Evolutionary conservation across 2,888 invertebrate species (phyloP).

Genomic region (Drosophila conformis): DNA sequence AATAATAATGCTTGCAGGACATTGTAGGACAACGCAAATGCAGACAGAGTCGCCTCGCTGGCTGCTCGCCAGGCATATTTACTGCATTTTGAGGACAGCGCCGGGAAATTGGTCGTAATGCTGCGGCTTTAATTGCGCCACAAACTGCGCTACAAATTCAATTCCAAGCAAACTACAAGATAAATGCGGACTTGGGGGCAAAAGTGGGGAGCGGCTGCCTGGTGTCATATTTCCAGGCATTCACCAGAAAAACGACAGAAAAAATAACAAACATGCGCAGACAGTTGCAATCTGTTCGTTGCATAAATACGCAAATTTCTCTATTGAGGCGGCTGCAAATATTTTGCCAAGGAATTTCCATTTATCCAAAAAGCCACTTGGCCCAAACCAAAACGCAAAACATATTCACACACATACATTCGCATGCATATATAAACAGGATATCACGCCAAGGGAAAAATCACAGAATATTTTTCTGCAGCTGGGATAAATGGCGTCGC

Average conservation of each 20-base stretch:
- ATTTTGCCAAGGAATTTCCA: conserved; percentile 67
- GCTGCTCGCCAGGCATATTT: conserved; percentile 72
- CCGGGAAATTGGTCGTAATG: conserved; percentile 35
- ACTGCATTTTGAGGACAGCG: conserved; percentile 62
- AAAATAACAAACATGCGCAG: conserved; percentile 13
- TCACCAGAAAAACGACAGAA: conserved; percentile 4
- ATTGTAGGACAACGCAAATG: conserved; percentile 36
- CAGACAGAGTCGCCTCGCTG: conserved; percentile 52
- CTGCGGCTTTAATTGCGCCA: conserved; percentile 69
- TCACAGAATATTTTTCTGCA: conserved; percentile 26
- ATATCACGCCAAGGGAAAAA: conserved; percentile 32
- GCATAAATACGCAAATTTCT: conserved; percentile 71
- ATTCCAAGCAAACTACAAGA: conserved; percentile 34
- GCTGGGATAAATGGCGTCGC: conserved; percentile 41
- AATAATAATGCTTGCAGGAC: conserved; percentile 36
- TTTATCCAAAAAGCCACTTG: conserved; percentile 43
- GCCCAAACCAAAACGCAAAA: conserved; percentile 18
- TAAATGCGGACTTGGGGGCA: not conserved
- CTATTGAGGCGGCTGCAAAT: conserved; percentile 55
- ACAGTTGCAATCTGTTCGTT: conserved; percentile 40
- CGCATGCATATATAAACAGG: conserved; percentile 7
- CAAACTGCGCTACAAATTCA: conserved; percentile 65
- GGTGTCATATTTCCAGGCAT: not conserved
- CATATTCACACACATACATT: not conserved
- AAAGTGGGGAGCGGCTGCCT: not conserved